Conservation (phyloP, 2,113 vertebrate genomes). For the Stomatorhinus ivindoensis region DNA sequence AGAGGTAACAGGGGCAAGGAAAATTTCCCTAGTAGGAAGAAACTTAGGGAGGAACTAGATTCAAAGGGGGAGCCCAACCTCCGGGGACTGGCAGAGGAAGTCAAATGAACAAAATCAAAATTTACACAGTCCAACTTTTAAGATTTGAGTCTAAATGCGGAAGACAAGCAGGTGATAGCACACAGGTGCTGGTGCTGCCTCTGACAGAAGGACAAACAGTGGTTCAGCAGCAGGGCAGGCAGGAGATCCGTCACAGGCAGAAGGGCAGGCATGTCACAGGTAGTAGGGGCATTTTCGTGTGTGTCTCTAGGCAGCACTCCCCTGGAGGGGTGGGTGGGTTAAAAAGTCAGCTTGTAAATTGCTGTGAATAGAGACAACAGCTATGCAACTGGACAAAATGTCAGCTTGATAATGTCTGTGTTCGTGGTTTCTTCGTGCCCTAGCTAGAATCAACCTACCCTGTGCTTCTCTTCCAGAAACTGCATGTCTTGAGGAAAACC, state of each 20-base stretch:
- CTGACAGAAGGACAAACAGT: background rate
- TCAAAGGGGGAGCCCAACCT: background rate
- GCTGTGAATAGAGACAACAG: background rate
- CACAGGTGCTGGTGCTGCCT: background rate
- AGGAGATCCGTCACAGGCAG: background rate
- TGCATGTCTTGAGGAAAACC: conserved; percentile 93
- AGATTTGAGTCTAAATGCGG: background rate
- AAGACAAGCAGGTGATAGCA: background rate
- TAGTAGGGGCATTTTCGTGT: background rate
- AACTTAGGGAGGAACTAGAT: background rate
- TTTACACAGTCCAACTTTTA: background rate
- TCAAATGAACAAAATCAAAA: background rate
- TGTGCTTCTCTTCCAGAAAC: conserved; percentile 66
- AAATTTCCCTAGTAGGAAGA: background rate
- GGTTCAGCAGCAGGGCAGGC: background rate
- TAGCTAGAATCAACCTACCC: background rate
- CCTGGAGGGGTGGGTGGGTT: background rate
- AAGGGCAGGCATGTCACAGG: background rate
- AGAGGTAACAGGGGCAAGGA: background rate
- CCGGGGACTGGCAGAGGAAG: background rate
- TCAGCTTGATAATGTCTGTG: background rate
- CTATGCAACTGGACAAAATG: background rate
- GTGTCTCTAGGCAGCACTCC: background rate
- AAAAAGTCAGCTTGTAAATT: background rate
- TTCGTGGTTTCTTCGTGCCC: background rate